Evolutionary conservation across 2,113 vertebrate genomes (phyloP).

Genomic region (Arizona elegans): DNA sequence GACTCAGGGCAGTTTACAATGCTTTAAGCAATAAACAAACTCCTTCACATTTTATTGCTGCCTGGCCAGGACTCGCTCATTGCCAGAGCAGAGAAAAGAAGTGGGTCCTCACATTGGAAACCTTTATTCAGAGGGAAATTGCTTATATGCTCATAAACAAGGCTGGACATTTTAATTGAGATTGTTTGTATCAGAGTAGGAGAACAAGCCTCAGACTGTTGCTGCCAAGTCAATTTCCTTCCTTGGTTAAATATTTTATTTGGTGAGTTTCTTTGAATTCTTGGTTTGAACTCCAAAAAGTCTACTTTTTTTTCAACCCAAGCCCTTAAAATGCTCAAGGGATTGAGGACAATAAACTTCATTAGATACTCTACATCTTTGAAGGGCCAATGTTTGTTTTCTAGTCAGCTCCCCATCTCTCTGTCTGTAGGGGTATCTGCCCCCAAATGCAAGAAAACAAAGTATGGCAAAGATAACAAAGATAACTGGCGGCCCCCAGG

Average conservation of each 20-base stretch:
- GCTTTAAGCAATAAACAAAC: neutral
- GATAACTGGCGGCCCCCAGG: too few relatives aligned
- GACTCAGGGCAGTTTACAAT: too few relatives aligned
- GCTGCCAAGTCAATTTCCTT: neutral
- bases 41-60: neutral
- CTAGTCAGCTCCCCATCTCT: neutral
- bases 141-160: neutral
- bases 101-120: neutral
- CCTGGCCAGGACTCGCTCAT: neutral
- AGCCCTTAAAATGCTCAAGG: neutral
- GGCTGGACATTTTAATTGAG: neutral
- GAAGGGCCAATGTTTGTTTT: neutral
- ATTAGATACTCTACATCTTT: neutral
- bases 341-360: neutral
- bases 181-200: neutral
- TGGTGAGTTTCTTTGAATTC: neutral
- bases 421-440: neutral
- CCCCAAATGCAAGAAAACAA: neutral
- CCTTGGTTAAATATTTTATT: neutral
- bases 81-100: neutral
- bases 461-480: neutral
- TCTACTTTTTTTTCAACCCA: neutral
- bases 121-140: neutral
- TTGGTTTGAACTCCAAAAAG: neutral
- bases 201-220: neutral